These are phyloP conservation scores for Xenotilapia longispinis DNA, from an alignment of 2,113 vertebrate species.

Conservation along the genomic window DNA sequence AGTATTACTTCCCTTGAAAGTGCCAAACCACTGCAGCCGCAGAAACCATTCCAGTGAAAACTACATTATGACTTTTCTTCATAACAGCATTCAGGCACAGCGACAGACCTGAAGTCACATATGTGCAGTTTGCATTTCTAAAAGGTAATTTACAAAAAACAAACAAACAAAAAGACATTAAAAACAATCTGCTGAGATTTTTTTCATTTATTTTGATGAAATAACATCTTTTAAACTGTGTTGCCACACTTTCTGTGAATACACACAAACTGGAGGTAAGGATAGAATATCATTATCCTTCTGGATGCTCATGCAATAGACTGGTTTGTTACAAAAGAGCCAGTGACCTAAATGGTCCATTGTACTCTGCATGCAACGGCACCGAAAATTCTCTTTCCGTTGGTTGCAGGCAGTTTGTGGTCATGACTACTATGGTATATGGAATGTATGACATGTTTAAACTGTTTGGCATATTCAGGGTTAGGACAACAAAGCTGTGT, in stretches of 20 bases:
- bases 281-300: neutral
- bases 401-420: neutral
- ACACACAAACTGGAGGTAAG: neutral
- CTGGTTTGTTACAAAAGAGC: neutral
- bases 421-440: neutral
- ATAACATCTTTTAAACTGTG: neutral
- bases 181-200: neutral
- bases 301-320: neutral
- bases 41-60: conserved; percentile 38
- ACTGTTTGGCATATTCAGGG: neutral
- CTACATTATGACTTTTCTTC: conserved; percentile 3
- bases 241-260: neutral
- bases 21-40: conserved; percentile 37
- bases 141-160: neutral
- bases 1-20: neutral
- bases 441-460: neutral
- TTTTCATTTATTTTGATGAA: neutral
- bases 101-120: neutral
- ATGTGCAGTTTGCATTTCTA: neutral
- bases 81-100: neutral
- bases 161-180: neutral
- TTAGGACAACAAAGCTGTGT: neutral
- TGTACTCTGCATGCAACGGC: neutral
- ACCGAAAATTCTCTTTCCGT: neutral
- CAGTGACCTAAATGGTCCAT: neutral